phyloP scores from a whole-genome alignment of 1,140 invertebrate genomes.

The Saxidomus purpurata region DNA sequence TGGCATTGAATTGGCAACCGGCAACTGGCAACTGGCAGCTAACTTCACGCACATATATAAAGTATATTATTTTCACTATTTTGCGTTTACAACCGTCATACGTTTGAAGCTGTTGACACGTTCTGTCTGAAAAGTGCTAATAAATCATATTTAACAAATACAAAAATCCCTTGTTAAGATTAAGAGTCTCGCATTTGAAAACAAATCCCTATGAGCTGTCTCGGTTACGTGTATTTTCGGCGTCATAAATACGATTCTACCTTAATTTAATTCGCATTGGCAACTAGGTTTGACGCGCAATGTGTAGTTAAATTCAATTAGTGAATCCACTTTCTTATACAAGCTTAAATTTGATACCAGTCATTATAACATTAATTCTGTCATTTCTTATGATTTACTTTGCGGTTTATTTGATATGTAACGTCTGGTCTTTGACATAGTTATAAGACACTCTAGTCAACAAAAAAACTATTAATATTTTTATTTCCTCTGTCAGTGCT shows the following conservation, averaged over 20 bases:
- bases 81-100: neutral
- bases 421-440: neutral
- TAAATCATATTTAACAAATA: slow-evolving; percentile 4
- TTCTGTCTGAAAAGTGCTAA: neutral
- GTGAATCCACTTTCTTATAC: neutral
- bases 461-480: too few species aligned
- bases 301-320: slow-evolving; percentile 8
- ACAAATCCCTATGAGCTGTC: neutral
- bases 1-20: too few species aligned
- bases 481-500: too few species aligned
- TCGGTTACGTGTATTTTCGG: neutral
- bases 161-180: neutral
- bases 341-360: neutral
- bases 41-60: too few species aligned
- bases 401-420: neutral
- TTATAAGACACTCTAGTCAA: too few species aligned
- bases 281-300: neutral
- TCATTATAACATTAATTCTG: neutral
- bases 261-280: neutral
- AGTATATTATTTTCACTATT: too few species aligned
- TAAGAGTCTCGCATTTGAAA: neutral
- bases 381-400: neutral
- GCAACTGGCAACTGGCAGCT: too few species aligned
- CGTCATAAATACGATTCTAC: neutral
- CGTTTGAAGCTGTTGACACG: neutral